A percentile compares a stretch with the other conserved stretches of the same genome.
These are phyloP conservation scores for Tipula confusa DNA, from an alignment of 2,888 invertebrate species.

Conservation along the genomic window DNA sequence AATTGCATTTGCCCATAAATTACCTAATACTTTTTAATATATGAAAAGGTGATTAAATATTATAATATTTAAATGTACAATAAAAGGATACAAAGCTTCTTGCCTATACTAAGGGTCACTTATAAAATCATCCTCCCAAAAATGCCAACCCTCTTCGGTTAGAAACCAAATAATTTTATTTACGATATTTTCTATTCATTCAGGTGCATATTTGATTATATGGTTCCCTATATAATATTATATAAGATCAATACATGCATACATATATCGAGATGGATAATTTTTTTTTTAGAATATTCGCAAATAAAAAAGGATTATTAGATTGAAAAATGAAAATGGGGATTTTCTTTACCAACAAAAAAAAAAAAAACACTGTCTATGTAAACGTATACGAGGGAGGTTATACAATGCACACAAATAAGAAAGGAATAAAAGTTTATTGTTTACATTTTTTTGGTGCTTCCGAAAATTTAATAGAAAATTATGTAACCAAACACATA, in stretches of 20 bases:
- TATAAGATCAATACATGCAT: not conserved
- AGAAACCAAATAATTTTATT: not conserved
- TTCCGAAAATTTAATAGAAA: slow-evolving; percentile 6
- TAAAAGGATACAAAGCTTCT: too few relatives aligned
- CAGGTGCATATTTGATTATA: slow-evolving; percentile 3
- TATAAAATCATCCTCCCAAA: not conserved
- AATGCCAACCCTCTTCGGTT: not conserved
- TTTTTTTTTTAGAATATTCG: not conserved
- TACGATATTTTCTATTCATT: not conserved
- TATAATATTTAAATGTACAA: too few relatives aligned
- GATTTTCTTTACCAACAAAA: not conserved
- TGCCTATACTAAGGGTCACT: too few relatives aligned
- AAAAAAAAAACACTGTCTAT: not conserved
- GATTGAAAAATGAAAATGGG: not conserved
- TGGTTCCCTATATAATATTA: too few relatives aligned
- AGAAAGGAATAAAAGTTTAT: not conserved
- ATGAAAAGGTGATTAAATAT: too few relatives aligned
- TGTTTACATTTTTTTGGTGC: not conserved
- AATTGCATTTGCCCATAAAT: too few relatives aligned
- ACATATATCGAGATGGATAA: not conserved
- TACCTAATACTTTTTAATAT: too few relatives aligned
- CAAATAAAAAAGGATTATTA: slow-evolving; percentile 25
- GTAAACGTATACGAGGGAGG: too few relatives aligned
- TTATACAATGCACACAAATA: not conserved
- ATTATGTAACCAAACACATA: not conserved